Conservation (phyloP, 2,113 vertebrate genomes). For the Pristiophorus japonicus region DNA sequence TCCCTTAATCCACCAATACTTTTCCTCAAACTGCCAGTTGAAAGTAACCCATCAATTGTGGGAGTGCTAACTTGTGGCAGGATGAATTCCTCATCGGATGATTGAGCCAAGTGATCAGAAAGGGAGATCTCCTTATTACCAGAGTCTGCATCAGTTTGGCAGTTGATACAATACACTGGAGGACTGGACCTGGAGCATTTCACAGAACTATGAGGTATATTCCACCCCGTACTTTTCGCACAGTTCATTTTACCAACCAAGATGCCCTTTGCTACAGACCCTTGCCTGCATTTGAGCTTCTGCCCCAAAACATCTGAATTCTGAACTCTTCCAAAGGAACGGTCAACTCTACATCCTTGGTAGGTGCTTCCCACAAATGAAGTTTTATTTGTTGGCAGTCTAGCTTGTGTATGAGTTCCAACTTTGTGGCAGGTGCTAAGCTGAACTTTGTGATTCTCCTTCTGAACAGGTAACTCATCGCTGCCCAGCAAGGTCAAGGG, state of each 20-base stretch:
- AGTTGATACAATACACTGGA: not conserved
- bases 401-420: not conserved
- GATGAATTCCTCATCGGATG: not conserved
- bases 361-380: not conserved
- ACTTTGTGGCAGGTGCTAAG: not conserved
- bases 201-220: not conserved
- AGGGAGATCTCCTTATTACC: not conserved
- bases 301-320: not conserved
- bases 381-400: not conserved
- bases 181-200: not conserved
- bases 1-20: not conserved
- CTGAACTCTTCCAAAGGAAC: not conserved
- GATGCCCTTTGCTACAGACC: not conserved
- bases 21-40: not conserved
- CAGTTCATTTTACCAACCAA: not conserved
- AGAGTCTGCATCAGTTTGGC: not conserved
- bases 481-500: constrained; percentile 5
- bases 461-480: not conserved
- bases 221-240: not conserved
- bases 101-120: not conserved
- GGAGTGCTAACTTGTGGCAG: constrained; percentile 16
- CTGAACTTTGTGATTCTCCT: not conserved
- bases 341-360: not conserved
- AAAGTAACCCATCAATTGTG: not conserved
- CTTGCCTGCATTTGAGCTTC: not conserved